Evolutionary conservation across 2,797 vertebrate species (phyloP).

Genomic region (Sebastes iracundus): DNA sequence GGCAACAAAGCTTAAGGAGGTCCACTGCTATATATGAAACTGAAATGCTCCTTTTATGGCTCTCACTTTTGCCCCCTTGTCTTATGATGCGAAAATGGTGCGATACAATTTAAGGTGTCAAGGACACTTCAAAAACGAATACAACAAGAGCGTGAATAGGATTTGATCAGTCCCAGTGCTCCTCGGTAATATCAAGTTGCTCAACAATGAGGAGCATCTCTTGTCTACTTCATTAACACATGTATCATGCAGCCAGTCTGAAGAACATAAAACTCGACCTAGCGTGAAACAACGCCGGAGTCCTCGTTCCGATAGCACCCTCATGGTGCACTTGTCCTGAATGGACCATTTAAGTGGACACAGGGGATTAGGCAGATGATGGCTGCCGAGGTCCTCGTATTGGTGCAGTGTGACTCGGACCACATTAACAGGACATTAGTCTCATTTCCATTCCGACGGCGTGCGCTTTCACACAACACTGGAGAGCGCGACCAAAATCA

Average conservation of each 20-base stretch:
- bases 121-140: constrained; percentile 34
- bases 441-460: constrained; percentile 78
- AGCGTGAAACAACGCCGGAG: constrained; percentile 69
- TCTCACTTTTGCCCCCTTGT: neutral
- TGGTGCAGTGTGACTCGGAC: constrained; percentile 77
- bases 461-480: constrained; percentile 63
- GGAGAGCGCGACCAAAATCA: constrained; percentile 62
- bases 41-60: constrained; percentile 12
- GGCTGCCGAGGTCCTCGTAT: constrained; percentile 65
- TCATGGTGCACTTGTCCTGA: constrained; percentile 77
- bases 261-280: constrained; percentile 79
- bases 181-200: constrained; percentile 55
- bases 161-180: constrained; percentile 49
- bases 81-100: constrained; percentile 9
- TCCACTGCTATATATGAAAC: neutral
- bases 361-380: constrained; percentile 81
- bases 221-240: constrained; percentile 75
- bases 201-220: constrained; percentile 63
- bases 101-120: constrained; percentile 34
- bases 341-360: constrained; percentile 81
- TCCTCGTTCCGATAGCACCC: constrained; percentile 64
- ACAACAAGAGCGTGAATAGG: constrained; percentile 17
- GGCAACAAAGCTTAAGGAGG: neutral
- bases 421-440: constrained; percentile 82
- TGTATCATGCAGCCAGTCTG: constrained; percentile 66